Conservation (phyloP, 2,797 vertebrate species). For the Leptatherina wallacei region DNA sequence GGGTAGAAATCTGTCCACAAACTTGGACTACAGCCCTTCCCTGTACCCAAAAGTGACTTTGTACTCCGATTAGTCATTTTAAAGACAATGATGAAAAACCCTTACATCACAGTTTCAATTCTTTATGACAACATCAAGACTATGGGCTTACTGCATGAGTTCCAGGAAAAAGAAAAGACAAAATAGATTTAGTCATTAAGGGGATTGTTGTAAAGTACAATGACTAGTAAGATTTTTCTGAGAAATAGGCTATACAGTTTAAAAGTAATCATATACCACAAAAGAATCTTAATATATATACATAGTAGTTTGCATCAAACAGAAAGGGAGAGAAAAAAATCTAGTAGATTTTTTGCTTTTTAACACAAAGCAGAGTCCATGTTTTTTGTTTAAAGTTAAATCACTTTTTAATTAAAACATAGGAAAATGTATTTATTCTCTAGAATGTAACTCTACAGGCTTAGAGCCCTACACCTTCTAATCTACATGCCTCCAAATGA, state of each 20-base stretch:
- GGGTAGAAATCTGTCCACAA: constrained; percentile 4
- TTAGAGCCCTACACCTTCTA: neutral
- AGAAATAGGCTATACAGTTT: neutral
- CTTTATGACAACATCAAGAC: constrained; percentile 7
- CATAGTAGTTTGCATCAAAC: no score
- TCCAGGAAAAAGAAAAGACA: neutral
- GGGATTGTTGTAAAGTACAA: neutral
- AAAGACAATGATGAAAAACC: constrained; percentile 14
- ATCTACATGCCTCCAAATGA: neutral
- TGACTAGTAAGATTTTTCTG: neutral
- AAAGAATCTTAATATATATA: no score
- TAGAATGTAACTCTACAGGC: neutral
- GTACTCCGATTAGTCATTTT: constrained; percentile 49
- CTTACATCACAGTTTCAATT: constrained; percentile 46
- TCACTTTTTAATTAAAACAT: neutral
- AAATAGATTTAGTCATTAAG: neutral
- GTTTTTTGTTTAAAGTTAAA: no score
- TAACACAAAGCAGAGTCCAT: no score
- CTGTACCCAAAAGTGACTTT: constrained; percentile 39
- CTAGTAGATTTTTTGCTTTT: no score
- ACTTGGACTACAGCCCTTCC: constrained; percentile 10
- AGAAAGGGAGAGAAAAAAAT: no score
- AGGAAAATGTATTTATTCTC: neutral
- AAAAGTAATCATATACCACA: neutral
- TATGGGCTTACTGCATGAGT: constrained; percentile 10